Percentiles rank a stretch among this genome's conserved stretches.
phyloP scores from a whole-genome alignment of 2,113 vertebrate species.

The Carassius carassius region DNA sequence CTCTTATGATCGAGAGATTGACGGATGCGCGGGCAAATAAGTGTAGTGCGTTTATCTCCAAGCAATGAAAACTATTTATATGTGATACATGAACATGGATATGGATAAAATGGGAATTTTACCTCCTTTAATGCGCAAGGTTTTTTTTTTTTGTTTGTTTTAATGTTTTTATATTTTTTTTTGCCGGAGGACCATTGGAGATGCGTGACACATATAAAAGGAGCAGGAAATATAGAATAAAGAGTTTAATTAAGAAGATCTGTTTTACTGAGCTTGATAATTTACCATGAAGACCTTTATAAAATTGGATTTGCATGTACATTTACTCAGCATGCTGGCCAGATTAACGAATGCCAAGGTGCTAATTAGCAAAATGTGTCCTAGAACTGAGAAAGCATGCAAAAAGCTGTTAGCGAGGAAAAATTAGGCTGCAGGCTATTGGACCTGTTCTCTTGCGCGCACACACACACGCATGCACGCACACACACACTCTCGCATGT shows the following conservation, averaged over 20 bases:
- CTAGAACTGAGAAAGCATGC: slow-evolving; percentile 66
- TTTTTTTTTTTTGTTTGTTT: too few species aligned
- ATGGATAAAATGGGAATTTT: too few species aligned
- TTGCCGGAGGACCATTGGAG: background rate
- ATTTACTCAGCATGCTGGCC: slow-evolving; percentile 63
- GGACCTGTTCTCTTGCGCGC: slow-evolving; percentile 49
- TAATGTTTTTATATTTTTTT: too few species aligned
- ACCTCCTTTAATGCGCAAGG: too few species aligned
- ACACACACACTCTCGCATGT: background rate
- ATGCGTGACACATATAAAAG: background rate
- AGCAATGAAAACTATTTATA: too few species aligned
- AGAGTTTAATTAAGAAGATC: slow-evolving; percentile 65
- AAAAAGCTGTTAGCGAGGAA: slow-evolving; percentile 70
- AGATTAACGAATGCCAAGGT: slow-evolving; percentile 57
- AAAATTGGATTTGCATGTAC: slow-evolving; percentile 59
- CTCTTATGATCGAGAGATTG: too few species aligned
- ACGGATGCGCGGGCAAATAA: too few species aligned
- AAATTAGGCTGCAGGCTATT: slow-evolving; percentile 66
- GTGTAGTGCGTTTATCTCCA: too few species aligned
- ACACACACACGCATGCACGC: slow-evolving; percentile 27
- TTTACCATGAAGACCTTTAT: slow-evolving; percentile 68
- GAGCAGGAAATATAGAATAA: slow-evolving; percentile 42
- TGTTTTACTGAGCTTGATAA: slow-evolving; percentile 59
- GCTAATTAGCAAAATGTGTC: slow-evolving; percentile 69
- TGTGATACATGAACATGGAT: too few species aligned